Evolutionary conservation across 2,113 vertebrate species (phyloP).

Genomic region (Oreotrochilus melanogaster): DNA sequence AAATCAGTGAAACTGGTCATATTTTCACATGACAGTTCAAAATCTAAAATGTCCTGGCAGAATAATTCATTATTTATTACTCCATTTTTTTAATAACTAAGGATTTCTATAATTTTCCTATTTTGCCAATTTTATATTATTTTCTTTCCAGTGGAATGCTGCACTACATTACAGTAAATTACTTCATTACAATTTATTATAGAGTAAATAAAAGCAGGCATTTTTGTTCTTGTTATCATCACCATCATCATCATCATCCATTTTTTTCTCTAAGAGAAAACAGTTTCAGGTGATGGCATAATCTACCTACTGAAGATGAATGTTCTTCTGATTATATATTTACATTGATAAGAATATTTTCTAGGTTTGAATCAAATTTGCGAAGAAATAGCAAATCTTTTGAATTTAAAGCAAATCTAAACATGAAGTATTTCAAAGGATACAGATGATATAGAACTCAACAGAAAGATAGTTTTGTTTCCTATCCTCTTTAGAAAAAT

Average conservation of each 20-base stretch:
- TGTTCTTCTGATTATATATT: background rate
- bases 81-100: constrained; percentile 1
- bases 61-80: background rate
- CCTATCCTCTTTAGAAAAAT: background rate
- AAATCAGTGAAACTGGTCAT: background rate
- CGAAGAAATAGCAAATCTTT: background rate
- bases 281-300: background rate
- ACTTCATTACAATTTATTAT: background rate
- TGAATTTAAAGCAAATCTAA: background rate
- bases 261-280: background rate
- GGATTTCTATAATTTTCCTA: background rate
- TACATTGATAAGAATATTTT: background rate
- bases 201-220: background rate
- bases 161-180: constrained; percentile 3
- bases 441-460: background rate
- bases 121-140: background rate
- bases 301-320: background rate
- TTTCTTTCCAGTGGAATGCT: constrained; percentile 47
- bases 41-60: background rate
- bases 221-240: background rate
- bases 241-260: too few relatives aligned
- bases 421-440: background rate
- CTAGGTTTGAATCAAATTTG: background rate
- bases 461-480: background rate
- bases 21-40: background rate